These are phyloP conservation scores for Enteromius mattozi DNA, from an alignment of 2,797 vertebrate genomes.

Conservation along the genomic window DNA sequence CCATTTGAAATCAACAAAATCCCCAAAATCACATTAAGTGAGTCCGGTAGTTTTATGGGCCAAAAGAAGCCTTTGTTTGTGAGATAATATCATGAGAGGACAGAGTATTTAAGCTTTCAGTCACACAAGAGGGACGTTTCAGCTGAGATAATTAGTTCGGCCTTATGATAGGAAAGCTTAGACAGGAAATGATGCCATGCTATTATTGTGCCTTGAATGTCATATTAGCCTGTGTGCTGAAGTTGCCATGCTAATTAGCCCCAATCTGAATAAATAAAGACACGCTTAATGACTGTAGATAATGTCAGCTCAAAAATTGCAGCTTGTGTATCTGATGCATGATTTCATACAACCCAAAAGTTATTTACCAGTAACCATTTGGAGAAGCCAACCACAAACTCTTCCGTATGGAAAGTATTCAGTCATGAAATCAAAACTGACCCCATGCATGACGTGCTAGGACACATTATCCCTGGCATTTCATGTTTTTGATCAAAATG, in stretches of 20 bases:
- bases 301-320: constrained; percentile 45
- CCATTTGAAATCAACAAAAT: neutral
- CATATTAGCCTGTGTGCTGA: constrained; percentile 65
- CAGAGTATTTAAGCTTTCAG: constrained; percentile 23
- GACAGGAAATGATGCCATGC: constrained; percentile 61
- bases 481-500: neutral
- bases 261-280: constrained; percentile 58
- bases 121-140: constrained; percentile 37
- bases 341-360: constrained; percentile 31
- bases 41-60: neutral
- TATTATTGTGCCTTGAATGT: constrained; percentile 63
- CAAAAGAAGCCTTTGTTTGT: constrained; percentile 25
- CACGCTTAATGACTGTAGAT: constrained; percentile 49
- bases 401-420: neutral
- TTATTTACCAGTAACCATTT: neutral
- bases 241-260: constrained; percentile 68
- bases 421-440: neutral
- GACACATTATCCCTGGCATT: neutral
- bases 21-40: neutral
- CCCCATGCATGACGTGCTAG: neutral
- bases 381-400: neutral
- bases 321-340: constrained; percentile 34
- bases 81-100: constrained; percentile 2
- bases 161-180: constrained; percentile 40
- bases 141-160: constrained; percentile 45